A percentile compares a stretch with the other conserved stretches of the same genome.
phyloP scores from a whole-genome alignment of 2,888 invertebrate genomes.

The Andrena praecox region DNA sequence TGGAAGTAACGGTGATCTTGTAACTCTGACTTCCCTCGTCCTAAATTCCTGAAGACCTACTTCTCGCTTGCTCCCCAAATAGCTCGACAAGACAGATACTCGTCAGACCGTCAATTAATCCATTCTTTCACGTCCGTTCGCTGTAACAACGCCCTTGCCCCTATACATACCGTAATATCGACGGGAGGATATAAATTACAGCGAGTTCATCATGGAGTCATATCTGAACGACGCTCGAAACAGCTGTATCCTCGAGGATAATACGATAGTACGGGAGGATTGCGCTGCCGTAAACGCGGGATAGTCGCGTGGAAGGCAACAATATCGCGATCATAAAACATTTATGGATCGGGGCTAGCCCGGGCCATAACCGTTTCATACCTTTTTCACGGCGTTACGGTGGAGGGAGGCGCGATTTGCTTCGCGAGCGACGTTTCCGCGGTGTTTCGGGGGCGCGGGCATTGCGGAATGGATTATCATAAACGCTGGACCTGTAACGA shows the following conservation, averaged over 20 bases:
- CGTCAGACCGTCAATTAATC: not conserved
- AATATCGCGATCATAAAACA: constrained; percentile 48
- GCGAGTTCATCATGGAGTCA: constrained; percentile 12
- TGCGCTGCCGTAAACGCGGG: constrained; percentile 28
- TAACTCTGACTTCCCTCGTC: no score
- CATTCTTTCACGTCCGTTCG: not conserved
- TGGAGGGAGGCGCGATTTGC: constrained; percentile 14
- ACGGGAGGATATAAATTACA: not conserved
- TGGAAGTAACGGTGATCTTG: no score
- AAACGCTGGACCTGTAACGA: no score
- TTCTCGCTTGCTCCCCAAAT: no score
- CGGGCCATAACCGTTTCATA: constrained; percentile 37
- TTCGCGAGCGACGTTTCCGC: not conserved
- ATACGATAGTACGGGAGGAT: constrained; percentile 34
- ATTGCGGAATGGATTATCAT: not conserved
- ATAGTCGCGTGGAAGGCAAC: constrained; percentile 27
- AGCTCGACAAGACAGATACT: no score
- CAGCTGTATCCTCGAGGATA: constrained; percentile 24
- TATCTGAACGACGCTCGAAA: not conserved
- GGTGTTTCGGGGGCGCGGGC: not conserved
- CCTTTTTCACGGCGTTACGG: constrained; percentile 32
- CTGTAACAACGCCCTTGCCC: not conserved
- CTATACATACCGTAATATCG: not conserved
- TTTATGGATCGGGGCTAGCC: constrained; percentile 40
- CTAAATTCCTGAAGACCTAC: no score